Evolutionary conservation across 2,113 vertebrate species (phyloP).

Genomic region (Oceanites oceanicus): DNA sequence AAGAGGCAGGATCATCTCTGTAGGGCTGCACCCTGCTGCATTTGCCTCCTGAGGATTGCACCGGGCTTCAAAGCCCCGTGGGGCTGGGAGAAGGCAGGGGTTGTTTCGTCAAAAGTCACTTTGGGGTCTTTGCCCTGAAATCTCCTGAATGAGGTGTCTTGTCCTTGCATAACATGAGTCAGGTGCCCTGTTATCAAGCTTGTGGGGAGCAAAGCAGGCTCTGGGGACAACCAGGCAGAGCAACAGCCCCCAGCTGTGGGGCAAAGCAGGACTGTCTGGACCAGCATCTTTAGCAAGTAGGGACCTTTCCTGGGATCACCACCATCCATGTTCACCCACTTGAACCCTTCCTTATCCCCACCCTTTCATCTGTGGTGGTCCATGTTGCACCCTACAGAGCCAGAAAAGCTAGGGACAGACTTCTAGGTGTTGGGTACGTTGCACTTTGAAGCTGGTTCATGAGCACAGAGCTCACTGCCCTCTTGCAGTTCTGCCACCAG

Average conservation of each 20-base stretch:
- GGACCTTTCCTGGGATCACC: background rate
- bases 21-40: background rate
- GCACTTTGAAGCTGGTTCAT: background rate
- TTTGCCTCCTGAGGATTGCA: background rate
- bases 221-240: background rate
- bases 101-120: background rate
- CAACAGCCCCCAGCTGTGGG: background rate
- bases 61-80: background rate
- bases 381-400: background rate
- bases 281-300: background rate
- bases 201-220: background rate
- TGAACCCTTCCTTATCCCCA: background rate
- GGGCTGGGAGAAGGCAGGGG: background rate
- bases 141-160: background rate
- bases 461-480: background rate
- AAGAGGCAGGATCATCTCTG: background rate
- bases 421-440: fast-evolving
- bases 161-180: background rate
- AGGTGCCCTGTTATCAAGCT: background rate
- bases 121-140: background rate
- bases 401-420: background rate
- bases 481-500: background rate
- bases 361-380: background rate
- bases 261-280: background rate
- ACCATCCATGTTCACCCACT: background rate